Percentiles rank a stretch among this genome's conserved stretches.
Evolutionary conservation across 2,797 vertebrate species (phyloP).

Genomic region (Parauchenoglanis punctatus): DNA sequence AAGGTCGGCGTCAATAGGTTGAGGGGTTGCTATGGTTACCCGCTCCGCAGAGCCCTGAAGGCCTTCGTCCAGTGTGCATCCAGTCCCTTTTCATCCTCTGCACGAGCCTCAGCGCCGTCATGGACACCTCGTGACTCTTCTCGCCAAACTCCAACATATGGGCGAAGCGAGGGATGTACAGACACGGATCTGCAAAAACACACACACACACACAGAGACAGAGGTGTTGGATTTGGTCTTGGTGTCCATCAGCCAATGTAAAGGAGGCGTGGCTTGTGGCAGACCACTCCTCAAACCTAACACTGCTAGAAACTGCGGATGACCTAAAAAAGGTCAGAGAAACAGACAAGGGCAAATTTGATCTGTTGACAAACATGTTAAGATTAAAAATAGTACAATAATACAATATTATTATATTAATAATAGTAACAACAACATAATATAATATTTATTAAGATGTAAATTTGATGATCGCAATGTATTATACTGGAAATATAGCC

Average conservation of each 20-base stretch:
- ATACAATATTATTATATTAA: no score
- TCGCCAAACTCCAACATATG: slow-evolving; percentile 95
- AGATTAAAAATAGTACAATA: background rate
- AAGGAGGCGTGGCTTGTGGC: background rate
- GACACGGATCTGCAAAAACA: slow-evolving; percentile 84
- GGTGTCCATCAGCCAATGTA: background rate
- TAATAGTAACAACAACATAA: no score
- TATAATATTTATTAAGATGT: background rate
- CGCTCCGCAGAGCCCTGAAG: slow-evolving; percentile 94
- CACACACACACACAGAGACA: slow-evolving; percentile 13
- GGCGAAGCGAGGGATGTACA: slow-evolving; percentile 95
- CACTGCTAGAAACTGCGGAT: background rate
- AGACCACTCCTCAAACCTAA: background rate
- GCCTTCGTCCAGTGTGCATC: slow-evolving; percentile 97
- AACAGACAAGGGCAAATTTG: background rate
- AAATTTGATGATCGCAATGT: no score
- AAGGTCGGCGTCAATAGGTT: slow-evolving; percentile 42
- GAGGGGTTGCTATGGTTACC: slow-evolving; percentile 72
- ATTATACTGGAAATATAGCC: background rate
- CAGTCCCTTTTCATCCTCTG: slow-evolving; percentile 99
- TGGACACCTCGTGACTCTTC: slow-evolving; percentile 96
- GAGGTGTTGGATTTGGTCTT: background rate
- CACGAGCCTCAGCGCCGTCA: slow-evolving; percentile 91
- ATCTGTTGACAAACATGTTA: background rate
- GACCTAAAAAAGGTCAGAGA: background rate